A percentile compares a stretch with the other conserved stretches of the same genome.
phyloP scores from a whole-genome alignment of 1,140 invertebrate species.

The Babylonia areolata region DNA sequence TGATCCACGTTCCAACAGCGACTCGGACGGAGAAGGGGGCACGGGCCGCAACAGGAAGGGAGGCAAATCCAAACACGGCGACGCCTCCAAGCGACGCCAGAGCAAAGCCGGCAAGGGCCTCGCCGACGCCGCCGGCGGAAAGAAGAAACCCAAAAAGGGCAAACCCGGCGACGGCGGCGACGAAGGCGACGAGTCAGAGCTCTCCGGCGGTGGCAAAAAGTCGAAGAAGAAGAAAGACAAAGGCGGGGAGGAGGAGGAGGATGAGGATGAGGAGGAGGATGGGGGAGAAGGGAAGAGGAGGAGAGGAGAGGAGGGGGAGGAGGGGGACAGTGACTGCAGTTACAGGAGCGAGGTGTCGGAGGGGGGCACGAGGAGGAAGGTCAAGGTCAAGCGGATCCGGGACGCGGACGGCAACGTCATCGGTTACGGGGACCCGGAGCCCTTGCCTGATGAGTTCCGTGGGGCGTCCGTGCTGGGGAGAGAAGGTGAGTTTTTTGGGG shows the following conservation, averaged over 20 bases:
- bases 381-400: conserved; percentile 56
- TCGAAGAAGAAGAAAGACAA: conserved; percentile 43
- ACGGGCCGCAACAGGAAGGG: not conserved
- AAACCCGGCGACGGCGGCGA: not conserved
- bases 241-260: conserved; percentile 21
- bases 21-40: not conserved
- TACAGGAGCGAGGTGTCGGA: conserved; percentile 60
- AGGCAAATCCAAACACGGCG: not conserved
- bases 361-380: conserved; percentile 59
- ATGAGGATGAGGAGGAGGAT: conserved; percentile 6
- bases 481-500: not conserved
- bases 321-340: conserved; percentile 5
- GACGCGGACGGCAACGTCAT: conserved; percentile 66
- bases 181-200: conserved; percentile 1
- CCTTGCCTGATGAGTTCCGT: conserved; percentile 30
- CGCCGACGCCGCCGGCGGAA: not conserved
- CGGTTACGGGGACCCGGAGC: conserved; percentile 57
- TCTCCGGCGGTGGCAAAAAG: conserved; percentile 29
- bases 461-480: conserved; percentile 12
- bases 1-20: not conserved
- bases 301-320: conserved; percentile 2
- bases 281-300: not conserved
- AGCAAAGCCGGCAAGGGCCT: conserved; percentile 2
- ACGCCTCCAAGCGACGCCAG: not conserved
- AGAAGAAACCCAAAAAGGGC: conserved; percentile 27